Conservation (phyloP, 1,140 invertebrate species). For the Drosophila bipectinata region DNA sequence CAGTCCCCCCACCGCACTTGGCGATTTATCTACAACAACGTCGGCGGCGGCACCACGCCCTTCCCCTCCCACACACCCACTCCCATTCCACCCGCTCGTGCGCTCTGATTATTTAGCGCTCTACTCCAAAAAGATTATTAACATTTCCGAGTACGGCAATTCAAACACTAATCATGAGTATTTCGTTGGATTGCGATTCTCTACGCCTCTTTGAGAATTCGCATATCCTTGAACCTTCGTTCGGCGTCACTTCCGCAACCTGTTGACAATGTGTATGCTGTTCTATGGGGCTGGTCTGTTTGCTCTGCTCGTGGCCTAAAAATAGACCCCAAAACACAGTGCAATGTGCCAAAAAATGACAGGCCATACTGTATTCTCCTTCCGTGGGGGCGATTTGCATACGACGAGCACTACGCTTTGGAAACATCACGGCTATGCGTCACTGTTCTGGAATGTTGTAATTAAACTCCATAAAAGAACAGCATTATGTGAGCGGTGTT, state of each 20-base stretch:
- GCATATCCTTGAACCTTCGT: slow-evolving; percentile 52
- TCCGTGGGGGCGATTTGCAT: neutral
- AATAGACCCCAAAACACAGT: slow-evolving; percentile 61
- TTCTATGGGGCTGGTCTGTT: slow-evolving; percentile 37
- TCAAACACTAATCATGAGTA: slow-evolving; percentile 47
- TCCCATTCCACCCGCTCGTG: slow-evolving; percentile 10
- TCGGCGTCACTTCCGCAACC: slow-evolving; percentile 71
- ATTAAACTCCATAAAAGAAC: slow-evolving; percentile 18
- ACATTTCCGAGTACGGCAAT: slow-evolving; percentile 25
- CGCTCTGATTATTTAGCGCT: slow-evolving; percentile 39
- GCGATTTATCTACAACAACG: slow-evolving; percentile 26
- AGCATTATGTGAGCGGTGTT: slow-evolving; percentile 23
- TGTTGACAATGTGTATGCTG: slow-evolving; percentile 64
- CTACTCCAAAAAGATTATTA: slow-evolving; percentile 46
- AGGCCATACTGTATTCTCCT: neutral
- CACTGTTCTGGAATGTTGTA: slow-evolving; percentile 20
- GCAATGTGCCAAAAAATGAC: slow-evolving; percentile 62
- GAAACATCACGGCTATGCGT: slow-evolving; percentile 35
- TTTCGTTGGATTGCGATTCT: slow-evolving; percentile 21
- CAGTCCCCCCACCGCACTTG: slow-evolving; percentile 5
- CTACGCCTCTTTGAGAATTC: neutral
- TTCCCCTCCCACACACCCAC: slow-evolving; percentile 8
- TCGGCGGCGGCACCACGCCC: slow-evolving; percentile 24
- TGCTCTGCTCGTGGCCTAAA: slow-evolving; percentile 44
- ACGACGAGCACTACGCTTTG: slow-evolving; percentile 6